A percentile compares a stretch with the other conserved stretches of the same genome.
Conservation (phyloP, 1,140 invertebrate genomes). For the Meteorus sp. region DNA sequence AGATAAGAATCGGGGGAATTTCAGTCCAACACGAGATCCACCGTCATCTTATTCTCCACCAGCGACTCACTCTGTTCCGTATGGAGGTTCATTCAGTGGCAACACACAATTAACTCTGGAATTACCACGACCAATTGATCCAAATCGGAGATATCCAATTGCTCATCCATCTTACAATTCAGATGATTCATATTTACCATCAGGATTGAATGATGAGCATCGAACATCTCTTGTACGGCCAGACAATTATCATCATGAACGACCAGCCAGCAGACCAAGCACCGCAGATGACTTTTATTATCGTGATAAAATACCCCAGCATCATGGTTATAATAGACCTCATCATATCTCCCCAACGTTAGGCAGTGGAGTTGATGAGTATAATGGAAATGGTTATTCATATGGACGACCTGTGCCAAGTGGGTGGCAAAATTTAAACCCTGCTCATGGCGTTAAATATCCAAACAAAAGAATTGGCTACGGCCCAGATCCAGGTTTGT, state of each 20-base stretch:
- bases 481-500: constrained; percentile 31
- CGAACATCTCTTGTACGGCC: constrained; percentile 10
- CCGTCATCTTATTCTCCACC: constrained; percentile 16
- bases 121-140: constrained; percentile 20
- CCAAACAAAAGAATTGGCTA: constrained; percentile 29
- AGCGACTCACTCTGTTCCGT: constrained; percentile 8
- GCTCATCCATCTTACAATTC: neutral
- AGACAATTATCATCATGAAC: neutral
- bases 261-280: neutral
- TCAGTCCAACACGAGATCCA: neutral
- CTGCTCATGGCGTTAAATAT: constrained; percentile 19
- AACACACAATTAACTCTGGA: constrained; percentile 1
- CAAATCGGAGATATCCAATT: constrained; percentile 12
- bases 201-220: neutral
- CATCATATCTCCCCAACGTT: constrained; percentile 35
- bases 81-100: constrained; percentile 20
- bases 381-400: constrained; percentile 23
- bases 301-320: constrained; percentile 4
- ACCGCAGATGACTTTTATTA: constrained; percentile 15
- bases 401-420: constrained; percentile 1
- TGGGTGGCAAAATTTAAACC: neutral
- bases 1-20: neutral
- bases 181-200: neutral
- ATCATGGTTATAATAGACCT: constrained; percentile 20
- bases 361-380: constrained; percentile 17